phyloP scores from a whole-genome alignment of 2,113 vertebrate genomes.

The human region DNA sequence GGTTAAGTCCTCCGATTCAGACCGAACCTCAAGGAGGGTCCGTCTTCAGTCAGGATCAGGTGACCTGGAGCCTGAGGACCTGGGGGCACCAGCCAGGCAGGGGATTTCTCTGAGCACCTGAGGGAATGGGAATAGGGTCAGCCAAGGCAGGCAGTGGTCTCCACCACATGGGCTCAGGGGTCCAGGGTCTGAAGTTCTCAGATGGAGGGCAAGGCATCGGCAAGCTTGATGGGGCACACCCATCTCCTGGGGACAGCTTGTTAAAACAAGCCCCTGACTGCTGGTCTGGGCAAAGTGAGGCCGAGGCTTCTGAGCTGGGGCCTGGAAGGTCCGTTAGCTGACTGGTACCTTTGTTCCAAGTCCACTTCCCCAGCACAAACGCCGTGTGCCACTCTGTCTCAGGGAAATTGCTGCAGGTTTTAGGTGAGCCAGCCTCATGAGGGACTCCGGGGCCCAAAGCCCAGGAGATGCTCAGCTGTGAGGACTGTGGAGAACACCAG shows the following conservation, averaged over 20 bases:
- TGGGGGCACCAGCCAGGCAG: background rate
- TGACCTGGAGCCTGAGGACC: background rate
- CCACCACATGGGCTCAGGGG: background rate
- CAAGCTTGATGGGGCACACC: fast-evolving
- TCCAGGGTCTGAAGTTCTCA: too few relatives aligned
- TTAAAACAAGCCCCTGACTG: background rate
- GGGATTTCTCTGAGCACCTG: background rate
- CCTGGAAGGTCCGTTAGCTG: background rate
- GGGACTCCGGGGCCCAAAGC: background rate
- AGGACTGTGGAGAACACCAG: fast-evolving
- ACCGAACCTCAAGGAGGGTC: background rate
- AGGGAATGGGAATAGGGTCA: fast-evolving
- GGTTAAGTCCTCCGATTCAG: background rate
- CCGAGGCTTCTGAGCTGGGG: too few relatives aligned
- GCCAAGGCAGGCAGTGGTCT: background rate
- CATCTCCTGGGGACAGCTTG: fast-evolving
- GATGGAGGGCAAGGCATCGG: background rate
- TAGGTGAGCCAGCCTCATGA: fast-evolving
- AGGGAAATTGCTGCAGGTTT: background rate
- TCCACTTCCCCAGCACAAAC: background rate
- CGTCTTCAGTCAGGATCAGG: too few relatives aligned
- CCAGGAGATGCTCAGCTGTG: too few relatives aligned
- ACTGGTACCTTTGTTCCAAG: background rate
- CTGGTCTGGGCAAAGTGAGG: background rate
- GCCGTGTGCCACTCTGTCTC: fast-evolving